A percentile compares a stretch with the other conserved stretches of the same genome.
These are phyloP conservation scores for Anguilla obscura DNA, from an alignment of 2,797 vertebrate species.

Conservation along the genomic window DNA sequence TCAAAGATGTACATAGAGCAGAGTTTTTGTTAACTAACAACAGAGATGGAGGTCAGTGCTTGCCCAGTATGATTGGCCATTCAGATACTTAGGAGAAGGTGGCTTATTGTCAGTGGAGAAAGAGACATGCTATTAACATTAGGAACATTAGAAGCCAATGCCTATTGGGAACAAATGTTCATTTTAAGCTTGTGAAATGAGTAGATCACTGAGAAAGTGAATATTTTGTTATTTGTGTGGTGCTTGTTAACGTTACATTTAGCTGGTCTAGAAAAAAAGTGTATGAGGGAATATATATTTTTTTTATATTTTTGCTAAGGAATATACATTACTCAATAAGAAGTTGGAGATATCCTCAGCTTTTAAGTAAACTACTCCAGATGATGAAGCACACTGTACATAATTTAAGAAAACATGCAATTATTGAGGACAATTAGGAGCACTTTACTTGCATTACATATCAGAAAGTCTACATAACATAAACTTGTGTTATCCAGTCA, in stretches of 20 bases:
- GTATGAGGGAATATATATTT: too few relatives aligned
- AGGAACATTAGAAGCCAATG: not conserved
- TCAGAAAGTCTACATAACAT: too few relatives aligned
- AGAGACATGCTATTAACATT: conserved; percentile 6
- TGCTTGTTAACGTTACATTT: not conserved
- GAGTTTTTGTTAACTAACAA: conserved; percentile 24
- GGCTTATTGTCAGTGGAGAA: not conserved
- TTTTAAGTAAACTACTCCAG: not conserved
- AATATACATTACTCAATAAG: not conserved
- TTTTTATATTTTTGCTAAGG: too few relatives aligned
- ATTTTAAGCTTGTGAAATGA: not conserved
- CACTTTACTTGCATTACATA: too few relatives aligned
- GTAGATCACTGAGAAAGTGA: not conserved
- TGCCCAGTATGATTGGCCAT: conserved; percentile 24
- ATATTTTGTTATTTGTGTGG: not conserved
- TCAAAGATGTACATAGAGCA: conserved; percentile 14
- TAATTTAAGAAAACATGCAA: not conserved
- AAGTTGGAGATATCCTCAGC: not conserved
- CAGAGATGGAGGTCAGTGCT: conserved; percentile 16
- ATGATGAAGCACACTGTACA: not conserved
- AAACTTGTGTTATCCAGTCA: too few relatives aligned
- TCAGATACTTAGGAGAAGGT: not conserved
- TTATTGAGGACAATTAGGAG: too few relatives aligned
- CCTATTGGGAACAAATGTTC: not conserved
- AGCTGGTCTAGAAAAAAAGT: too few relatives aligned